Evolutionary conservation across 2,888 invertebrate genomes (phyloP), one percentile per base, ranked within the genome.

Genomic region (Halictus ligatus): DNA sequence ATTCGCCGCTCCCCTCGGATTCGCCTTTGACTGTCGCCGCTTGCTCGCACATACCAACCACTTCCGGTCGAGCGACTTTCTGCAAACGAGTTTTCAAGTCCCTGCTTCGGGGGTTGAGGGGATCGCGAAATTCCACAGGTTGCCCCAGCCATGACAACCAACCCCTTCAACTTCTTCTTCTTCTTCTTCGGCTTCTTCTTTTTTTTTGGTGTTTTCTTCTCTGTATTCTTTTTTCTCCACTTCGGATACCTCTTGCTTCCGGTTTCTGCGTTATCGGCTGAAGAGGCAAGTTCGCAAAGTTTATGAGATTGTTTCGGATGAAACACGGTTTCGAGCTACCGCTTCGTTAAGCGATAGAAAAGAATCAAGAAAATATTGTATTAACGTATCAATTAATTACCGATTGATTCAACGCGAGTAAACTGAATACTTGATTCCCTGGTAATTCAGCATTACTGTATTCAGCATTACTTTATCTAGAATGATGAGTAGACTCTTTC

Each of bases 81-180:
- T 72, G 85, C 86, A 90, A 89, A 91, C 89, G 90, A 89, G 89
- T 92, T 92, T 92, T 88, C 89, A 80, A 91, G 89, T 89, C 83
- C 78, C 74, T 73, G 50, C 69, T 71, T 60, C 72, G 29, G 67
- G 84, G 69, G 79, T 75, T 87, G 90, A 91, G 83, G 85, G 88
- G 89, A 90, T 84, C 84, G 78, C 80, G 85, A 74, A 92, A 92
- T 92, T 92, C 92, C 89, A 92, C 92, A 92, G 92, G 92, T 92
- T 90, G 89, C 86, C 87, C 84, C 81, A 79, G 67, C 78, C 40
- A 78, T 48, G 80, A 58, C 78, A 77, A 60, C 58, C 81, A 67
- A 75, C 83, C 79, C 72, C 74, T 83, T 67, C 43, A 75, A 84
- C 15, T 40, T 74, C 75, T 71, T 67, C 18, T 3, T 18, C 35